These are phyloP conservation scores for Chelonoidis abingdonii DNA, from an alignment of 2,113 vertebrate species.

Conservation along the genomic window DNA sequence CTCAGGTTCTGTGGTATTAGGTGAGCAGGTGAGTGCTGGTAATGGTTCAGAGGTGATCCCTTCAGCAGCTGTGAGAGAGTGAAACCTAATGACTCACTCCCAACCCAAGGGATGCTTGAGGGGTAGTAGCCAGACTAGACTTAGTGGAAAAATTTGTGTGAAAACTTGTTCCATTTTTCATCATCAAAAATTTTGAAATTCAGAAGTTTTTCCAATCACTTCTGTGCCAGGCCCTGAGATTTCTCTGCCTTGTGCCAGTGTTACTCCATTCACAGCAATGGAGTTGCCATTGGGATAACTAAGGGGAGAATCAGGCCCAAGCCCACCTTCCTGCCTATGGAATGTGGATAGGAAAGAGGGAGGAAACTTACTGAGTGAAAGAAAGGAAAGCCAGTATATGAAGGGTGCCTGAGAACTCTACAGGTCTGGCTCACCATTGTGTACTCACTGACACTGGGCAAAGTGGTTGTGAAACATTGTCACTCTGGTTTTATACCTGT, in stretches of 20 bases:
- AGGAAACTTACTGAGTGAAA: neutral
- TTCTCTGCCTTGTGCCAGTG: neutral
- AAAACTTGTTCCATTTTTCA: neutral
- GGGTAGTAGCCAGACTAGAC: rapidly evolving
- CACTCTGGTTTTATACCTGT: neutral
- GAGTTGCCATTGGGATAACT: neutral
- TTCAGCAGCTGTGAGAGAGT: neutral
- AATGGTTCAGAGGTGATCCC: neutral
- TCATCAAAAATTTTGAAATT: neutral
- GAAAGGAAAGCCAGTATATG: neutral
- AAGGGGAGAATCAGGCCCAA: neutral
- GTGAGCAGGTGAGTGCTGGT: constrained; percentile 11
- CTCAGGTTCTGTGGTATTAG: neutral
- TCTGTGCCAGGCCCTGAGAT: neutral
- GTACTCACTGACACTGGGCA: neutral
- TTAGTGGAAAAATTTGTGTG: neutral
- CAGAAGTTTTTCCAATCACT: neutral
- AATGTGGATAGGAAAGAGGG: neutral
- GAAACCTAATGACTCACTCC: neutral
- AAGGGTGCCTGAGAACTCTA: neutral
- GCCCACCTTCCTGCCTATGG: neutral
- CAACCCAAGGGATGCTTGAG: neutral
- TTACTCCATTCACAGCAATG: neutral
- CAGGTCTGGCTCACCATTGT: neutral
- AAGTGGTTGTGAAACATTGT: neutral